Evolutionary conservation across 2,113 vertebrate genomes (phyloP).

Genomic region (Notiomystis cincta): DNA sequence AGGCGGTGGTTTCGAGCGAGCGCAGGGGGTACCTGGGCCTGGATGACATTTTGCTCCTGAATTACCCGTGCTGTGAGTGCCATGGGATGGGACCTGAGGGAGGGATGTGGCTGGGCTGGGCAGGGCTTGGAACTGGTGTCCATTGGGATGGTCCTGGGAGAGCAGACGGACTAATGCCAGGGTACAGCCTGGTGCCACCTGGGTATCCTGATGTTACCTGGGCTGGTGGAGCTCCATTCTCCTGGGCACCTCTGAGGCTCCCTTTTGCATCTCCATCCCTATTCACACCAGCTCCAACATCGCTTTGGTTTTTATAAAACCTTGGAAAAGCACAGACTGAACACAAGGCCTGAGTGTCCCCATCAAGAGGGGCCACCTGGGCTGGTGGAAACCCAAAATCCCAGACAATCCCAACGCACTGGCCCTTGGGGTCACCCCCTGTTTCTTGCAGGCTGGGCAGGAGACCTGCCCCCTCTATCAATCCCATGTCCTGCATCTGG

Average conservation of each 20-base stretch:
- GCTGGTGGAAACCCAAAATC: neutral
- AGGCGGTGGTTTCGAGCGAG: constrained; percentile 87
- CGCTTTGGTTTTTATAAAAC: neutral
- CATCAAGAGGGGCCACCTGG: accelerated
- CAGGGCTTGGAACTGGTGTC: neutral
- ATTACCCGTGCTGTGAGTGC: constrained; percentile 96
- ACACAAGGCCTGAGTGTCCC: accelerated
- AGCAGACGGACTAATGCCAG: accelerated
- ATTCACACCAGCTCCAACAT: accelerated
- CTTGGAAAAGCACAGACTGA: neutral
- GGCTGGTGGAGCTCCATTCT: neutral
- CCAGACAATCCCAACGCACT: neutral
- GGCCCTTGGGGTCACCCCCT: neutral
- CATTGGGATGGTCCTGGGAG: neutral
- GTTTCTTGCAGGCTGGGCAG: neutral
- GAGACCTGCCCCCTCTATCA: neutral
- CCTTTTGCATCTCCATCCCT: neutral
- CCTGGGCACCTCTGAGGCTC: neutral
- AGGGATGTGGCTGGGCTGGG: neutral
- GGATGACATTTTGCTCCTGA: constrained; percentile 93
- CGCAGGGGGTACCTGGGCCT: constrained; percentile 88
- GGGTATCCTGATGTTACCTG: no score
- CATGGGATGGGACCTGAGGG: accelerated
- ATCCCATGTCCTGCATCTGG: neutral
- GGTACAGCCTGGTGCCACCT: neutral